Percentiles rank a stretch among this genome's conserved stretches.
Evolutionary conservation across 35 echinoderm and acorn worm genomes (phyloP).

Genomic region (Heliocidaris erythrogramma): DNA sequence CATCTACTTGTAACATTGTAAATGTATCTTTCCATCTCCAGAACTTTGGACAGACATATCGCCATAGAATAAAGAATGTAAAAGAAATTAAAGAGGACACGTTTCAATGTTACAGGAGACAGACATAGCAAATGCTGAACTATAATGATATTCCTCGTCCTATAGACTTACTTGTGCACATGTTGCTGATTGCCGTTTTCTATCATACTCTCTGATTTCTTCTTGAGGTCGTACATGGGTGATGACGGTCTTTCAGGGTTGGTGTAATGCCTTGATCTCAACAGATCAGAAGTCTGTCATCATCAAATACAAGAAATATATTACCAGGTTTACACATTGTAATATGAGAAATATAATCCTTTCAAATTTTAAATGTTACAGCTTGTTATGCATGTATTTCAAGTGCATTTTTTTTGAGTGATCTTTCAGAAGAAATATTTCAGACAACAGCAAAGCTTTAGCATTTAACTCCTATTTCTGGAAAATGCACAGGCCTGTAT

Average conservation of each 20-base stretch:
- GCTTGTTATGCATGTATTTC: background rate
- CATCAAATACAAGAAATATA: slow-evolving; percentile 23
- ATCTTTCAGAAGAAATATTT: no score
- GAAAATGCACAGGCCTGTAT: no score
- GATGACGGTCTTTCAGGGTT: slow-evolving; percentile 67
- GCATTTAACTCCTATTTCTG: no score
- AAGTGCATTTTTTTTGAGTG: no score
- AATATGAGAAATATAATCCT: background rate
- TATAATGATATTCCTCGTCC: background rate
- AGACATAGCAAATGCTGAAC: no score
- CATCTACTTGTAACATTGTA: no score
- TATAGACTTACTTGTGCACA: slow-evolving; percentile 57
- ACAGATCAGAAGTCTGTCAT: background rate
- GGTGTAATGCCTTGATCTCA: slow-evolving; percentile 70
- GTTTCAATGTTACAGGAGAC: no score
- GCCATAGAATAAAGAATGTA: no score
- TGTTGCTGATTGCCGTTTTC: slow-evolving; percentile 63
- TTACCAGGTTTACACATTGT: background rate
- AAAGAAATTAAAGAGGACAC: no score
- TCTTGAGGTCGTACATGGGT: slow-evolving; percentile 66
- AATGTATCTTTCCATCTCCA: no score
- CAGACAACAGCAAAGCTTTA: no score
- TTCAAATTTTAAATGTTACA: background rate
- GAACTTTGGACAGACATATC: no score
- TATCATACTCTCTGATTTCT: slow-evolving; percentile 91